Conservation (phyloP, 1,140 invertebrate genomes). For the Coptotermes formosanus region DNA sequence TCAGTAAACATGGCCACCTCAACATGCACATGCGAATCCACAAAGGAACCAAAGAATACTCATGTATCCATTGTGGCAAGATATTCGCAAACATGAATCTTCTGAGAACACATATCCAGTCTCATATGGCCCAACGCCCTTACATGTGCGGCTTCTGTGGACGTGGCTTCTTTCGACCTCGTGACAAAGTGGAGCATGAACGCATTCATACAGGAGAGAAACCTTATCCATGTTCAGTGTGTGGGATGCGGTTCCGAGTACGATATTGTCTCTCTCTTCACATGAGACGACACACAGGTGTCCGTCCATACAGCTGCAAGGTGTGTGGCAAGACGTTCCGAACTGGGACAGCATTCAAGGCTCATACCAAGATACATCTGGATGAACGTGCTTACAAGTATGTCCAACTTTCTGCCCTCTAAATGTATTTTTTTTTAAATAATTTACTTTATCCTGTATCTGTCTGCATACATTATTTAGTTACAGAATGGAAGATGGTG, state of each 20-base stretch:
- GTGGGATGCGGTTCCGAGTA: slow-evolving; percentile 9
- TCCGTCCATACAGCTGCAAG: neutral
- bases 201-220: slow-evolving; percentile 21
- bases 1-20: slow-evolving; percentile 58
- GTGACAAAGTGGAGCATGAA: slow-evolving; percentile 25
- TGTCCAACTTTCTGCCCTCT: neutral
- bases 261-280: neutral
- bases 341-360: neutral
- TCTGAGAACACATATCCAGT: neutral
- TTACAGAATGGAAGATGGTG: too few species aligned
- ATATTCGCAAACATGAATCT: neutral
- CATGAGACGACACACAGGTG: neutral
- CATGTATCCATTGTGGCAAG: slow-evolving; percentile 48
- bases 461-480: too few species aligned
- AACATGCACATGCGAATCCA: slow-evolving; percentile 64
- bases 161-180: neutral
- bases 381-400: slow-evolving; percentile 22
- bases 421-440: too few species aligned
- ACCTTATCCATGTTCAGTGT: neutral
- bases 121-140: neutral
- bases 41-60: slow-evolving; percentile 50
- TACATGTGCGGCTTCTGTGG: neutral
- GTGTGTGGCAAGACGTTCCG: slow-evolving; percentile 22
- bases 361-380: neutral
- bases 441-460: too few species aligned